A percentile compares a stretch with the other conserved stretches of the same genome.
phyloP scores from a whole-genome alignment of 2,113 vertebrate species.

The Ceyx margarethae region DNA sequence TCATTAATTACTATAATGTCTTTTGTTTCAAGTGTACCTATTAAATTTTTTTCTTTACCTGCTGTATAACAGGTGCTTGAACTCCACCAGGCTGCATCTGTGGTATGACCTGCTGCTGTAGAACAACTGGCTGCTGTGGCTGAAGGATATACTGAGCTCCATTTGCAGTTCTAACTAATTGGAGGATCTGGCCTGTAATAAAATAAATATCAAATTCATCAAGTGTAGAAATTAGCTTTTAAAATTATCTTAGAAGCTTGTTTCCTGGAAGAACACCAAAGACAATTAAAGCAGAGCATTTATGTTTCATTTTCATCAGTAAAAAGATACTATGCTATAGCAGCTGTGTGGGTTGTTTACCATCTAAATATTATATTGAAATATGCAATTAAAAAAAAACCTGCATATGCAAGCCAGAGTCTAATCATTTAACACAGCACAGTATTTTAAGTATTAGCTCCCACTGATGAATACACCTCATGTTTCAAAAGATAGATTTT shows the following conservation, averaged over 20 bases:
- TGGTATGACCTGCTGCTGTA: conserved; percentile 91
- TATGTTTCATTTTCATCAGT: neutral
- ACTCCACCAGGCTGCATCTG: conserved; percentile 95
- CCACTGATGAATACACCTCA: neutral
- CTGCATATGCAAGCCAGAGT: neutral
- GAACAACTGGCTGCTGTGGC: conserved; percentile 91
- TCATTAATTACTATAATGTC: neutral
- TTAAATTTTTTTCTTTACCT: conserved; percentile 75
- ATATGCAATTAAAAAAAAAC: neutral
- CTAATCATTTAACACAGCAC: neutral
- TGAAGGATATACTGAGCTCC: conserved; percentile 96
- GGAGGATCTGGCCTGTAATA: conserved; percentile 90
- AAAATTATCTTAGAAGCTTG: neutral
- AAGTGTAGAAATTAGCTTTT: neutral
- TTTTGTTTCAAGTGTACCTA: neutral
- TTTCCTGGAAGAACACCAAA: neutral
- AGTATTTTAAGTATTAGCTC: neutral
- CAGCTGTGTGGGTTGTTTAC: neutral
- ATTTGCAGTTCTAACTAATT: conserved; percentile 91
- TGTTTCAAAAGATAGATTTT: neutral
- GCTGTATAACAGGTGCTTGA: conserved; percentile 96
- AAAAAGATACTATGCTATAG: neutral
- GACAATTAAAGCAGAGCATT: neutral
- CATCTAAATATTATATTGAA: neutral
- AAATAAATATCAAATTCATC: neutral